These are phyloP conservation scores for Aphaenogaster ashmeadi DNA, from an alignment of 1,140 invertebrate species.

Conservation along the genomic window DNA sequence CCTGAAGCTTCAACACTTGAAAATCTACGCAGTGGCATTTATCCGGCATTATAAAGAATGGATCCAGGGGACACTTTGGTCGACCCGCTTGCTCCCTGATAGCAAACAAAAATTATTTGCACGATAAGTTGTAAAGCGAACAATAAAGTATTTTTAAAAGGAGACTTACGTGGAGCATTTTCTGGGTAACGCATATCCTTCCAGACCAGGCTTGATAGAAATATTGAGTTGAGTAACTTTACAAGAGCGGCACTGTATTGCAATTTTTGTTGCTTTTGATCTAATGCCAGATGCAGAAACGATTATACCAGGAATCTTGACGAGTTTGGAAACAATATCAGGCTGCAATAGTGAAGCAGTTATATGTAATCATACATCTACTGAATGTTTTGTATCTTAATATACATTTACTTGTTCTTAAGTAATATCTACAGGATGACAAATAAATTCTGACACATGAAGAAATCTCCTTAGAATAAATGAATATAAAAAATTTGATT, in stretches of 20 bases:
- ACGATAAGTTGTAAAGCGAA: background rate
- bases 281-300: conserved; percentile 97
- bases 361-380: conserved; percentile 56
- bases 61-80: conserved; percentile 98
- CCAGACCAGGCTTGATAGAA: conserved; percentile 97
- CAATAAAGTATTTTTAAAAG: conserved; percentile 19
- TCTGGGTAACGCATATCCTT: conserved; percentile 98
- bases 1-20: conserved; percentile 97
- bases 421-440: background rate
- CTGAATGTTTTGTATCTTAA: background rate
- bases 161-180: conserved; percentile 96
- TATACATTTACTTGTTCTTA: background rate
- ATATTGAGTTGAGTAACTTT: conserved; percentile 96
- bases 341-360: conserved; percentile 90
- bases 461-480: no score
- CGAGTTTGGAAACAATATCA: conserved; percentile 96
- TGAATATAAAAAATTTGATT: no score
- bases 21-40: conserved; percentile 99
- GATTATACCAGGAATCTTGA: conserved; percentile 98
- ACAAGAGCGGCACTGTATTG: conserved; percentile 98
- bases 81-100: conserved; percentile 95
- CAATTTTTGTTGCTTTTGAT: conserved; percentile 98
- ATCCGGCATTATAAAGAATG: conserved; percentile 99
- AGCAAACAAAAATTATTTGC: conserved; percentile 13
- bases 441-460: background rate